phyloP scores from a whole-genome alignment of 2,797 vertebrate genomes.

The Dromococcyx pavoninus region DNA sequence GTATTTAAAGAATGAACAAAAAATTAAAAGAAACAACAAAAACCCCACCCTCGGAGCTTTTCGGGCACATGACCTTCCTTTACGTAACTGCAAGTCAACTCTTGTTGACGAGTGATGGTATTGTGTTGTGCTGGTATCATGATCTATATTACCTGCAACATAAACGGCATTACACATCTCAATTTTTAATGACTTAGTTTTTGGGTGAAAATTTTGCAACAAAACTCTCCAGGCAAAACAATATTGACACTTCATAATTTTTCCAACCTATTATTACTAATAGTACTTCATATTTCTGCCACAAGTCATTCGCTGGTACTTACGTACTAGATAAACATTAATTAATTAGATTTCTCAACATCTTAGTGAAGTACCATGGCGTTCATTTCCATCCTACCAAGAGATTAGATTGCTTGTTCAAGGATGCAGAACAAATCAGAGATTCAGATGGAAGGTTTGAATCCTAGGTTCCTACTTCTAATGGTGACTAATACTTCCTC shows the following conservation, averaged over 20 bases:
- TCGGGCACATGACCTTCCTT: neutral
- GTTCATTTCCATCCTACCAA: neutral
- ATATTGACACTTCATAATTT: neutral
- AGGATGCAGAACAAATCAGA: neutral
- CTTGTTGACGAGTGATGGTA: neutral
- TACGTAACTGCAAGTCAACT: neutral
- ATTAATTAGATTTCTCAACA: constrained; percentile 26
- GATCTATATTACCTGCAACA: neutral
- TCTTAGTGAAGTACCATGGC: neutral
- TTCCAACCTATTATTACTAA: neutral
- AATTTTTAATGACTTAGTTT: neutral
- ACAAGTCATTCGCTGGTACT: neutral
- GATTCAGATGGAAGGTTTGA: neutral
- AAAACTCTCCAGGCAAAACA: neutral
- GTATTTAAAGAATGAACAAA: neutral
- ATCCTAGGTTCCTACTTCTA: neutral
- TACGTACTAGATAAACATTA: neutral
- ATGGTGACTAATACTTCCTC: neutral
- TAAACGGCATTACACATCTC: neutral
- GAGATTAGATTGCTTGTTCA: neutral
- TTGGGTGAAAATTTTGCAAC: neutral
- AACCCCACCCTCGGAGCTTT: neutral
- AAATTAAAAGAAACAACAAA: neutral
- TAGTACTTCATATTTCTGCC: neutral
- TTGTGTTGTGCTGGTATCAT: neutral